Evolutionary conservation across 2,888 invertebrate genomes (phyloP).

Genomic region (Tiphia femorata): DNA sequence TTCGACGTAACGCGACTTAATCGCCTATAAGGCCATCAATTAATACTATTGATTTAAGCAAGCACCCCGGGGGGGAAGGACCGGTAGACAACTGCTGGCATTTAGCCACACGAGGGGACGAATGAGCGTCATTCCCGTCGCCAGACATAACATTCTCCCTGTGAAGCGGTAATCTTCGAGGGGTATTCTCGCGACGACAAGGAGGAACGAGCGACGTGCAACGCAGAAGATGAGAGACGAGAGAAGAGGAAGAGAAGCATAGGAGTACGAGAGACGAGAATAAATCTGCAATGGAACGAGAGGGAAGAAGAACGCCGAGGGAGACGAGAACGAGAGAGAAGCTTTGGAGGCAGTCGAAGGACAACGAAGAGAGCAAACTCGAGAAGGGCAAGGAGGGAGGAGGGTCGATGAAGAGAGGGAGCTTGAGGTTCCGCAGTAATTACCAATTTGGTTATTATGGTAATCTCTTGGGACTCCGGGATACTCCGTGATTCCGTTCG

Average conservation of each 20-base stretch:
- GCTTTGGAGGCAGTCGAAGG: background rate
- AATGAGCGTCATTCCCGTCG: background rate
- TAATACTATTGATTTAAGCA: conserved; percentile 39
- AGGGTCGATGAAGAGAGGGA: background rate
- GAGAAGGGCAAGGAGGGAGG: background rate
- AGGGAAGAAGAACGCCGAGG: background rate
- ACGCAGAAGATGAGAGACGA: background rate
- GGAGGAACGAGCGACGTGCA: conserved; percentile 7
- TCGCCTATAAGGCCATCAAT: too few species aligned
- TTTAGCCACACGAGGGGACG: conserved; percentile 16
- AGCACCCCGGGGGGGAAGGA: conserved; percentile 25
- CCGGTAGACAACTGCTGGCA: conserved; percentile 30
- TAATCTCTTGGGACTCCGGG: conserved; percentile 41
- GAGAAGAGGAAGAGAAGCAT: background rate
- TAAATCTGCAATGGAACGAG: background rate
- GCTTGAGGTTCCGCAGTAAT: conserved; percentile 43
- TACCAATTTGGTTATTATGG: conserved; percentile 53
- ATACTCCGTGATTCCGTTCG: conserved; percentile 36
- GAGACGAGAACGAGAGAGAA: background rate
- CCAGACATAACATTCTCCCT: conserved; percentile 26
- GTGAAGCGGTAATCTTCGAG: conserved; percentile 38
- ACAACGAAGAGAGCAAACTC: too few species aligned
- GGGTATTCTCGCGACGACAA: conserved; percentile 13
- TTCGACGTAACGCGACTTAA: too few species aligned
- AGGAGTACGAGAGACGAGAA: too few species aligned